Conservation (phyloP, 2,113 vertebrate species). For the Pongo abelii region DNA sequence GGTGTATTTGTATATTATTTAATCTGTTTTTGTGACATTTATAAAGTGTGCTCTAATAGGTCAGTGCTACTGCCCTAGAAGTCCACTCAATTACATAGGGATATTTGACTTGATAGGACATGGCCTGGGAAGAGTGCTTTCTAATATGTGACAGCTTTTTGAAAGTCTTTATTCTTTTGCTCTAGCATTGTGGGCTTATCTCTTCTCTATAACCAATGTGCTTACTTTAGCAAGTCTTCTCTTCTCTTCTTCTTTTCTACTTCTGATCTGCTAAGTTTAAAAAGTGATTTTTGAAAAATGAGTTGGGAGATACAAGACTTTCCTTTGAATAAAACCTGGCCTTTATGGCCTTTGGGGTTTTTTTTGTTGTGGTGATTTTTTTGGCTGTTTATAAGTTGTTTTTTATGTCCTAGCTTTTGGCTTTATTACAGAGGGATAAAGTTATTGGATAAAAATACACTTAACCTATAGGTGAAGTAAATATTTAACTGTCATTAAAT, state of each 20-base stretch:
- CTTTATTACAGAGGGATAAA: conserved; percentile 30
- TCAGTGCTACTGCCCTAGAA: background rate
- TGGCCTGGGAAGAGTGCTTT: conserved; percentile 7
- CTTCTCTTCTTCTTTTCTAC: conserved; percentile 23
- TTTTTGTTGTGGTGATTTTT: background rate
- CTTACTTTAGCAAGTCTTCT: background rate
- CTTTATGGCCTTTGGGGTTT: background rate
- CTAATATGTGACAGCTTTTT: background rate
- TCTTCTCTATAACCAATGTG: background rate
- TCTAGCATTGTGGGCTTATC: background rate
- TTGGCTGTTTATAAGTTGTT: background rate
- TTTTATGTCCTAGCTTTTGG: background rate
- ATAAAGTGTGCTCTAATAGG: background rate
- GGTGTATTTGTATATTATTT: conserved; percentile 28
- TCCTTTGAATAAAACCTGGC: background rate
- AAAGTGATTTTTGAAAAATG: background rate
- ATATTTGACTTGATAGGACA: background rate
- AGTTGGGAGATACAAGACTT: background rate
- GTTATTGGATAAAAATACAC: background rate
- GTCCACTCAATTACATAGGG: background rate
- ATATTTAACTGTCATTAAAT: background rate
- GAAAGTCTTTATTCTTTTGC: background rate
- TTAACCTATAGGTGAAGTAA: background rate
- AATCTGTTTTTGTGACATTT: background rate
- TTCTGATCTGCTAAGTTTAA: conserved; percentile 33